A percentile compares a stretch with the other conserved stretches of the same genome.
Conservation (phyloP, 2,888 invertebrate species). For the Anoncus sp. region DNA sequence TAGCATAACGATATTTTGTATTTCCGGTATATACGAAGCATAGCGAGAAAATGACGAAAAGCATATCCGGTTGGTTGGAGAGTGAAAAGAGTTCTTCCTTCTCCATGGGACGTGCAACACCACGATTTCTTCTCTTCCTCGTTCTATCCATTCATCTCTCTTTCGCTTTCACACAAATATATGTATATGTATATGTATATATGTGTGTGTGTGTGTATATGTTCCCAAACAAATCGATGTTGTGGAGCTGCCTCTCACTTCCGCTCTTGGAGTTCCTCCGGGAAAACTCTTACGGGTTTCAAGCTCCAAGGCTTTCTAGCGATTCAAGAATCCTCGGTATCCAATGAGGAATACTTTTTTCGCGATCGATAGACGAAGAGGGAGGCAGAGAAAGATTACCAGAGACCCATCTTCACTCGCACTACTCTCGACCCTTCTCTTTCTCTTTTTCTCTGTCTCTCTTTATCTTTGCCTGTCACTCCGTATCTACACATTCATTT, state of each 20-base stretch:
- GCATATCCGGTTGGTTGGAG: slow-evolving; percentile 15
- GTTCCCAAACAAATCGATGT: slow-evolving; percentile 26
- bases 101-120: slow-evolving; percentile 12
- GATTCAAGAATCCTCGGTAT: slow-evolving; percentile 31
- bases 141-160: slow-evolving; percentile 4
- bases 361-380: slow-evolving; percentile 14
- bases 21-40: background rate
- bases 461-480: background rate
- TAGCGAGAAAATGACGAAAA: slow-evolving; percentile 37
- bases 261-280: background rate
- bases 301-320: background rate
- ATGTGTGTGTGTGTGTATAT: background rate
- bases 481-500: background rate
- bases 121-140: slow-evolving; percentile 20
- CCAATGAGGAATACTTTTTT: slow-evolving; percentile 35
- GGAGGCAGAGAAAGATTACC: slow-evolving; percentile 15
- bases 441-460: background rate
- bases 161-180: background rate
- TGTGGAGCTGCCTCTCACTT: slow-evolving; percentile 23
- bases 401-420: background rate
- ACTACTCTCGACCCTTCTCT: background rate
- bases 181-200: background rate
- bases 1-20: background rate
- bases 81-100: slow-evolving; percentile 11
- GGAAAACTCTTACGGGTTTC: slow-evolving; percentile 28